phyloP scores from a whole-genome alignment of 2,888 invertebrate species.

The Allacma fusca region DNA sequence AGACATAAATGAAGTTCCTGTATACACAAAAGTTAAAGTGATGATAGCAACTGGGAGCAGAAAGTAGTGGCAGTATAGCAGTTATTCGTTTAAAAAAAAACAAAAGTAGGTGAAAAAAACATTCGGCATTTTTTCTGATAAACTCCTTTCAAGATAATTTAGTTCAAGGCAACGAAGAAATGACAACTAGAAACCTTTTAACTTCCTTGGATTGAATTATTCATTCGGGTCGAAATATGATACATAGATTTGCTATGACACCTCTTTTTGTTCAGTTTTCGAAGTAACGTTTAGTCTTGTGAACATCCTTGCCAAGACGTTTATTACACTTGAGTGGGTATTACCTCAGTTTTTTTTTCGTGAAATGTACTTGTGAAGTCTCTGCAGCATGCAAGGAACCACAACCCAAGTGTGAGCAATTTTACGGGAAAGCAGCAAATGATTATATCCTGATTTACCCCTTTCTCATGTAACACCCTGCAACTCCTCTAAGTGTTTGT shows the following conservation, averaged over 20 bases:
- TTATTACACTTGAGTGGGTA: constrained; percentile 25
- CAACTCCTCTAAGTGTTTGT: neutral
- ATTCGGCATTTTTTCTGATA: constrained; percentile 12
- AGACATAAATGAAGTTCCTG: neutral
- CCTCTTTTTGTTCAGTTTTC: neutral
- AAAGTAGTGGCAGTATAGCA: no score
- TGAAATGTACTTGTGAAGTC: neutral
- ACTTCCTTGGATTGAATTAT: constrained; percentile 14
- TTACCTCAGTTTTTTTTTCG: constrained; percentile 3
- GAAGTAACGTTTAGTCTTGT: neutral
- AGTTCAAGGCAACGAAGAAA: constrained; percentile 32
- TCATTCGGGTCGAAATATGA: constrained; percentile 38
- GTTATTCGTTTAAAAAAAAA: constrained; percentile 5
- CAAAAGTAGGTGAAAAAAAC: constrained; percentile 34
- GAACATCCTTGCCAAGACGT: constrained; percentile 26
- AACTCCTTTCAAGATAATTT: constrained; percentile 31
- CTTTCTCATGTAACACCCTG: no score
- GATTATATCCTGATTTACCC: no score
- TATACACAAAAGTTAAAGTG: neutral
- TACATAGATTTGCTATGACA: constrained; percentile 8
- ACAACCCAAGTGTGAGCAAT: no score
- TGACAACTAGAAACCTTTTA: constrained; percentile 39
- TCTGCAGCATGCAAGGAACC: neutral
- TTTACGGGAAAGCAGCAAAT: no score
- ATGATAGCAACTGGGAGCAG: neutral